A percentile compares a stretch with the other conserved stretches of the same genome.
Evolutionary conservation across 2,113 vertebrate genomes (phyloP).

Genomic region (Ptychochromis oligacanthus): DNA sequence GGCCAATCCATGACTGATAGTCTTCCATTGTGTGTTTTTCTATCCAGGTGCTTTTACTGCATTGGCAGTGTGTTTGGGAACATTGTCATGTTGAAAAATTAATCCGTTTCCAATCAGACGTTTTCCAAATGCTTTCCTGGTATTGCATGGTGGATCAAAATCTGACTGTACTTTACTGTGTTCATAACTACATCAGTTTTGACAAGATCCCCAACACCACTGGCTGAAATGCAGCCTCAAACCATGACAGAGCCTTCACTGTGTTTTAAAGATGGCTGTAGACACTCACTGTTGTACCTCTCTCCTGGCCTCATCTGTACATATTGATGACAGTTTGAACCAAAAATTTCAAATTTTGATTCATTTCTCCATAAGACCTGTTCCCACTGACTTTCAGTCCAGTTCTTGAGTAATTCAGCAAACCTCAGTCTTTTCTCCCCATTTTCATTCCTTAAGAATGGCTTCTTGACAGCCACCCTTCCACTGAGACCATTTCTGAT

Average conservation of each 20-base stretch:
- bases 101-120: background rate
- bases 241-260: background rate
- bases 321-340: too few species aligned
- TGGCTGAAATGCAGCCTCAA: background rate
- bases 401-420: too few species aligned
- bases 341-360: too few species aligned
- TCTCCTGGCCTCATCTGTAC: too few species aligned
- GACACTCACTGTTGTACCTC: background rate
- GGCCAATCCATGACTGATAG: background rate
- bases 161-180: background rate
- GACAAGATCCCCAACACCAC: background rate
- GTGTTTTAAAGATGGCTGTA: background rate
- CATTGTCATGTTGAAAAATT: background rate
- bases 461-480: too few species aligned
- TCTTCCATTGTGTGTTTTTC: background rate
- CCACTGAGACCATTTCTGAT: too few species aligned
- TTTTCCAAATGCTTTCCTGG: background rate
- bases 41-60: background rate
- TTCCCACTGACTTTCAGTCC: too few species aligned
- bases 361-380: too few species aligned
- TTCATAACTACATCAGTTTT: background rate
- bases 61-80: background rate
- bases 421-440: too few species aligned
- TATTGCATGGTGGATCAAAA: background rate
- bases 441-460: too few species aligned